Conservation (phyloP, 2,113 vertebrate species). For the Balaeniceps rex region DNA sequence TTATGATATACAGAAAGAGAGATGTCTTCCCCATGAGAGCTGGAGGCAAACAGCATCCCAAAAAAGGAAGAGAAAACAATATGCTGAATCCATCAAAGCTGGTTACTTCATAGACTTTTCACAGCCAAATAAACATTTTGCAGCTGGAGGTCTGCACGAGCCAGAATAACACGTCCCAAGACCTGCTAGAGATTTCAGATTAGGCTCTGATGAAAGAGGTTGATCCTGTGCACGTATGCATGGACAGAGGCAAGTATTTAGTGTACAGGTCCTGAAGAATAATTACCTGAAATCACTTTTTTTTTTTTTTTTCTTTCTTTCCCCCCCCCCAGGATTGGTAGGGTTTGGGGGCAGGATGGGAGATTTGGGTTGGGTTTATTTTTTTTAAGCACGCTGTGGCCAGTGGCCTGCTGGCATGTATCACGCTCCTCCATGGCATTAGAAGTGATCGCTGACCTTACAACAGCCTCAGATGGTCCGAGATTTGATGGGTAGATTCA, state of each 20-base stretch:
- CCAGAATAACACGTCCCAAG: neutral
- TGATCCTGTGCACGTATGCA: neutral
- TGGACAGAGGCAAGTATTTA: neutral
- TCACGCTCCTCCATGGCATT: neutral
- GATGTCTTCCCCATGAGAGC: neutral
- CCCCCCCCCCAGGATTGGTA: neutral
- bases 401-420: neutral
- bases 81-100: conserved; percentile 16
- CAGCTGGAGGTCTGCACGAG: conserved; percentile 37
- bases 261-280: neutral
- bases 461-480: neutral
- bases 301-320: accelerated
- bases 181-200: neutral
- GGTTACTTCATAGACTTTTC: conserved; percentile 34
- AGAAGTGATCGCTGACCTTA: neutral
- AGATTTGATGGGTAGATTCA: neutral
- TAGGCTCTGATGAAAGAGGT: neutral
- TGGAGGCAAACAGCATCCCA: conserved; percentile 4
- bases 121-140: conserved; percentile 52
- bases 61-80: conserved; percentile 51
- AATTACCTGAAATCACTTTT: neutral
- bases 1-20: neutral
- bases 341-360: neutral
- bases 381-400: neutral
- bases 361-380: neutral